Evolutionary conservation across 1,140 invertebrate genomes (phyloP).

Genomic region (Drosophila subobscura): DNA sequence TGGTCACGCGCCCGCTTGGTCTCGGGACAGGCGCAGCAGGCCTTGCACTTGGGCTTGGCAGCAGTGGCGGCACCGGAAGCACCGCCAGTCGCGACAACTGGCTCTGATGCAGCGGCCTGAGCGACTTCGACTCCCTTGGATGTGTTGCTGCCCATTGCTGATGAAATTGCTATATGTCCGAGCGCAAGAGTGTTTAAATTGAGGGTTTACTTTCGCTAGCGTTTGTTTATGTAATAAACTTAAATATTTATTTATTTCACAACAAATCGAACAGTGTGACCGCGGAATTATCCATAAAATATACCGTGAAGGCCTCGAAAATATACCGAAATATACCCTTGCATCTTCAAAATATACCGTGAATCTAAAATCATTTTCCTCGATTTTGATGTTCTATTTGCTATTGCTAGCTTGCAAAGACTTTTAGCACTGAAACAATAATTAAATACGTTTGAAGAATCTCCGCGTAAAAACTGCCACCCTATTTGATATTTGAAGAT

Average conservation of each 20-base stretch:
- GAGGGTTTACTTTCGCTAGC: background rate
- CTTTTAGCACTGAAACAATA: too few relatives aligned
- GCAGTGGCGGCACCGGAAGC: conserved; percentile 77
- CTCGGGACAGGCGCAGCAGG: conserved; percentile 99
- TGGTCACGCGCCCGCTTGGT: conserved; percentile 95
- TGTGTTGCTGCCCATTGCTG: conserved; percentile 56
- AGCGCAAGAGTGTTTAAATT: background rate
- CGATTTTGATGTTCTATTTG: too few relatives aligned
- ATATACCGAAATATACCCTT: too few relatives aligned
- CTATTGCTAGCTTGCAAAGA: too few relatives aligned
- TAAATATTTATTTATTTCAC: conserved; percentile 67
- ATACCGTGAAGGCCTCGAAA: too few relatives aligned
- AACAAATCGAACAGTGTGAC: conserved; percentile 43
- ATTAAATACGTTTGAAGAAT: too few relatives aligned
- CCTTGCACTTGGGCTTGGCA: conserved; percentile 90
- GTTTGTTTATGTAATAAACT: conserved; percentile 73
- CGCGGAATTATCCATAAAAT: too few relatives aligned
- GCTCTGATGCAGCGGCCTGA: conserved; percentile 47
- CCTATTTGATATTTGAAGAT: too few relatives aligned
- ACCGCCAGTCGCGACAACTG: conserved; percentile 56
- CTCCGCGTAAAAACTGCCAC: too few relatives aligned
- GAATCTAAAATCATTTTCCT: too few relatives aligned
- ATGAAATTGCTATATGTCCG: background rate
- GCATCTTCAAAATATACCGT: too few relatives aligned
- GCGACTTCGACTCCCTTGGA: conserved; percentile 78